Base-by-base conservation (phyloP, 2,797 vertebrate genomes). In the Dermochelys coriacea region DNA sequence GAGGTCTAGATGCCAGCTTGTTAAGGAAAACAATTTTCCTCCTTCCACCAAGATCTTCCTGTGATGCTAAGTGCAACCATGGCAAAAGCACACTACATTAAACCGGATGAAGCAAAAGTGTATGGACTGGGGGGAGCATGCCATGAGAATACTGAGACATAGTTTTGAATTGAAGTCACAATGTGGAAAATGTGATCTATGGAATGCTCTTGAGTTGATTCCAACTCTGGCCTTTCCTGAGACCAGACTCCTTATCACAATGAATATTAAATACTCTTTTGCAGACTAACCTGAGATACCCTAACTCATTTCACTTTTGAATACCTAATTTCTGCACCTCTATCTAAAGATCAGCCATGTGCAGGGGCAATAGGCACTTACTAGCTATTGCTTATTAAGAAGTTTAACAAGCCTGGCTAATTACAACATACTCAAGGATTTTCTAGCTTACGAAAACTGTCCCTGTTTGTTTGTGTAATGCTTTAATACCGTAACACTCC, bases 391-490 rank as follows among this genome's bases (percentile, higher is more conserved):
- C 89, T 95, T 88, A 75, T 88, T 96, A 94, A 96, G 85, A 96
- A 92, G 71, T 92, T 97, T 94, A 90, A 57, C 64, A 94, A 94
- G 91, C 87, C 84, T 80, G 77, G 84, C 51, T 96, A 96, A 96
- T 91, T 94, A 88, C 94, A 87, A 2, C 45, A 68, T 91, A 87
- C 87, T 95, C 87, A 91, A 96, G 91, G 93, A 93, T 96, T 95
- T 97, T 85, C 88, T 89, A 75, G 88, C 85, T 94, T 89, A 93
- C 61, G 91, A 93, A 95, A 96, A 80, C 54, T 3, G 84, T 85
- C 79, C 55, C 89, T 95, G 88, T 97, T 95, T 96, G 90, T 97
- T 95, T 94, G 86, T 96, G 84, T 94, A 81, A 50, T 93, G 80
- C 64, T 93, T 97, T 94, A 91, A 91, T 88, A 85, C 94, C 57